Base-by-base conservation (phyloP, 2,113 vertebrate genomes). In the Toxostoma redivivum region DNA sequence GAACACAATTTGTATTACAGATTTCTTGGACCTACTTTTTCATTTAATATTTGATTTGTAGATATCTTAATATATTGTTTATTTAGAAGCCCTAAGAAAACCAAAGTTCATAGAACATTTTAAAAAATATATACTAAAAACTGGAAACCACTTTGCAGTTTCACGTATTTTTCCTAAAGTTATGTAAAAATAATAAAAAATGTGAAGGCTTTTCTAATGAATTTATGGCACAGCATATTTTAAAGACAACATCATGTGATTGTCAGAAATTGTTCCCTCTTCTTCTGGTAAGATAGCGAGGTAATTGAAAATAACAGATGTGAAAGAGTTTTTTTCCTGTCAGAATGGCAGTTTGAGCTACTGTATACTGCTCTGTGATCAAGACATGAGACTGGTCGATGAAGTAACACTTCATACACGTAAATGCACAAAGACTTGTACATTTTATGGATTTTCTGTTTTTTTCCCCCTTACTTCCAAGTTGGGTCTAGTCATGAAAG, bases 31-130 rank as follows among this genome's bases (percentile, higher is more conserved):
- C 96, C 95, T 97, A 73, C 90, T 95, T 85, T 91, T 93, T 76
- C 76, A 71, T 83, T 94, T 95, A 93, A 85, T 93, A 87, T 96
- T 96, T 96, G 95, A 96, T 96, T 94, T 92, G 95, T 96, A 94
- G 93, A 95, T 95, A 85, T 70, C 96, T 95, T 94, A 96, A 97
- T 96, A 96, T 97, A 94, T 97, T 97, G 81, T 95, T 97, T 91
- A 83, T 91, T 97, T 98, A 96, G 91, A 97, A 96, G 48, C 94
- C 93, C 95, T 91, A 71, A 93, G 66, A 85, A 97, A 96, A 95
- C 97, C 97, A 97, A 97, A 97, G 94, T 87, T 90, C 69, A 56
- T 69, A 95, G 83, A 81, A 95, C 38, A 5, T 88, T 96, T 95
- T 92, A 51, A 86, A 95, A 90, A 31, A 58, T 73, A 19, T 47